These are phyloP conservation scores for Galaxea fascicularis DNA, from an alignment of 92 coral and sea anemone genomes.

Conservation along the genomic window DNA sequence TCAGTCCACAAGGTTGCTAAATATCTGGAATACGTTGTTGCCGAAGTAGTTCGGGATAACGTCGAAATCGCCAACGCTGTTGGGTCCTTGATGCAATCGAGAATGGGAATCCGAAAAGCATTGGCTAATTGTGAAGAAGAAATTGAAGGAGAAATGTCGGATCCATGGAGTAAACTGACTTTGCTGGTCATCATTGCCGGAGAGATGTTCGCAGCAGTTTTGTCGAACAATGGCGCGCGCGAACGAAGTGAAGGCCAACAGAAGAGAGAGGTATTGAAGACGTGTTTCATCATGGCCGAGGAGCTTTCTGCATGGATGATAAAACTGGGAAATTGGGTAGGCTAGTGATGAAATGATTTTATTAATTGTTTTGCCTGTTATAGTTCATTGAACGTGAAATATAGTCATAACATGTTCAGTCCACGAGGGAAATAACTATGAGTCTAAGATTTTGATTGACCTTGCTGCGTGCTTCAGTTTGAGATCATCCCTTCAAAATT, in stretches of 20 bases:
- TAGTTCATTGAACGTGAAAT: too few species aligned
- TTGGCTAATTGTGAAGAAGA: background rate
- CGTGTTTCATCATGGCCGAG: background rate
- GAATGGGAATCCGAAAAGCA: background rate
- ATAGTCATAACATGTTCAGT: too few species aligned
- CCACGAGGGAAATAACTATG: too few species aligned
- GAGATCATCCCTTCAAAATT: too few species aligned
- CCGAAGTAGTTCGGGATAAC: background rate
- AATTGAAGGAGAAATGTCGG: background rate
- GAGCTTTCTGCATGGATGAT: background rate
- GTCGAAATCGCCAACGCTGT: background rate
- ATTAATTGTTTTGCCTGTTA: too few species aligned
- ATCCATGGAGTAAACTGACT: conserved; percentile 15
- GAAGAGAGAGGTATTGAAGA: background rate
- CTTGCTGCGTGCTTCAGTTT: too few species aligned
- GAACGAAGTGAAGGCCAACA: background rate
- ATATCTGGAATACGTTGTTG: background rate
- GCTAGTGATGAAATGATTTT: too few species aligned
- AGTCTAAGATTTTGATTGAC: too few species aligned
- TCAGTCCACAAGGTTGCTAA: background rate
- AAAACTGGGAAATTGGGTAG: background rate
- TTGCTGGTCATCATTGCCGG: background rate
- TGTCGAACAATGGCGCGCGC: background rate
- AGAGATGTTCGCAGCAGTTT: background rate
- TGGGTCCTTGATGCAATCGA: background rate